Evolutionary conservation across 1,140 invertebrate species (phyloP), one percentile per base, ranked within the genome.

Genomic region (Cotesia vestalis): DNA sequence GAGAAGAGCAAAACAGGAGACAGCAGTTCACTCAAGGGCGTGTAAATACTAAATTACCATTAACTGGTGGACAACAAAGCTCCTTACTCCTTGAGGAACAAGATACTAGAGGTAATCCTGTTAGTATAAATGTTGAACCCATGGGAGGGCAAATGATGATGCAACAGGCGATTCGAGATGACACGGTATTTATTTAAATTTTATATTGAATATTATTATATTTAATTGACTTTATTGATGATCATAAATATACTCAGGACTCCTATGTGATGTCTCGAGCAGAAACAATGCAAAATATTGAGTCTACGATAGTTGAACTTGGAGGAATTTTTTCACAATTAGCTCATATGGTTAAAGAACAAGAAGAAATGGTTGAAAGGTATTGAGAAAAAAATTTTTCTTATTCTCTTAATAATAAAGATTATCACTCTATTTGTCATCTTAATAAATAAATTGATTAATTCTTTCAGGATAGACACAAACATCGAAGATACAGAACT

Each of bases 251-350:
- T 57, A 36, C 83, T 83, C 8, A 92, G 90, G 96, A 98, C 81
- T 89, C 92, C 27, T 99, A 98, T 88, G 90, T 98, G 27, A 93
- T 96, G 81, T 94, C 94, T 81, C 89, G 98, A 78, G 96, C 96
- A 46, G 96, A 98, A 83, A 97, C 97, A 0, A 99, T 99, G 97
- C 96, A 99, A 84, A 98, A 96, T 84, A 99, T 99, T 80, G 98
- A 99, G 87, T 96, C 95, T 9, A 99, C 98, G 36, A 99, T 99
- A 81, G 96, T 99, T 12, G 98, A 99, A 88, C 87, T 99, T n/a
- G 98, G 98, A 4, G 95, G 95, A 55, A 99, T 99, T 83, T 99
- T 99, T 83, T 94, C 96, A 81, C 98, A 99, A 84, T 88, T 99
- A 75, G 97, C 98, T 17, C 94, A 96, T 81, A 98, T 99, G 96